phyloP scores from a whole-genome alignment of 2,113 vertebrate species.

The Thamnaconus septentrionalis region DNA sequence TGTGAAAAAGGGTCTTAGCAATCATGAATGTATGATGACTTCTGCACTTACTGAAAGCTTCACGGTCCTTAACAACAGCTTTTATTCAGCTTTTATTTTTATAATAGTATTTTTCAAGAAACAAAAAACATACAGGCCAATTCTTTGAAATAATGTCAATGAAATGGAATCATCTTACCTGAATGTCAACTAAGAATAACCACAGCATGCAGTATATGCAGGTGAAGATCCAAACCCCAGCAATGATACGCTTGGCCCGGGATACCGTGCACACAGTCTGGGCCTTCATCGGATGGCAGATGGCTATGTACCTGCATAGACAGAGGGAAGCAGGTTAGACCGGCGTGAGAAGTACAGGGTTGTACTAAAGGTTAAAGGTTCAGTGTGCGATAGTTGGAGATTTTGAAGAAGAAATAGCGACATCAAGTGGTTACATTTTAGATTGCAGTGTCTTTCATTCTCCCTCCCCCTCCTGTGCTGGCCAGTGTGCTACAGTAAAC shows the following conservation, averaged over 20 bases:
- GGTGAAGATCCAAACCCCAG: constrained; percentile 74
- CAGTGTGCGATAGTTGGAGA: too few species aligned
- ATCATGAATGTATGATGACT: too few species aligned
- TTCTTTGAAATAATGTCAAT: neutral
- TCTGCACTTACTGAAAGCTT: neutral
- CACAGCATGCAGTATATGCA: constrained; percentile 82
- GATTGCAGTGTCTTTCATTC: too few species aligned
- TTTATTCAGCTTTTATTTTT: too few species aligned
- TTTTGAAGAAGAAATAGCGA: too few species aligned
- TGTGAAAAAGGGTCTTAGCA: too few species aligned
- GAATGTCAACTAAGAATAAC: constrained; percentile 84
- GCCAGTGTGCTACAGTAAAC: too few species aligned
- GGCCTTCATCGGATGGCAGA: constrained; percentile 80
- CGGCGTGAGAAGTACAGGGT: too few species aligned
- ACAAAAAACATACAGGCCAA: neutral
- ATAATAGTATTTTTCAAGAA: too few species aligned
- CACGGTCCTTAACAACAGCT: neutral
- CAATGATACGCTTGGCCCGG: constrained; percentile 78
- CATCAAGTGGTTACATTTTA: too few species aligned
- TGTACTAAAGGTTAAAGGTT: too few species aligned
- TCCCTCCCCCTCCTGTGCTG: too few species aligned
- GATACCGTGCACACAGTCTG: constrained; percentile 79
- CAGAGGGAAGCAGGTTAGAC: neutral
- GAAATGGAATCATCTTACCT: constrained; percentile 40
- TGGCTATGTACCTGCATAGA: constrained; percentile 75